Percentiles rank a stretch among this genome's conserved stretches.
These are phyloP conservation scores for Tinamus guttatus DNA, from an alignment of 2,113 vertebrate species.

Conservation along the genomic window DNA sequence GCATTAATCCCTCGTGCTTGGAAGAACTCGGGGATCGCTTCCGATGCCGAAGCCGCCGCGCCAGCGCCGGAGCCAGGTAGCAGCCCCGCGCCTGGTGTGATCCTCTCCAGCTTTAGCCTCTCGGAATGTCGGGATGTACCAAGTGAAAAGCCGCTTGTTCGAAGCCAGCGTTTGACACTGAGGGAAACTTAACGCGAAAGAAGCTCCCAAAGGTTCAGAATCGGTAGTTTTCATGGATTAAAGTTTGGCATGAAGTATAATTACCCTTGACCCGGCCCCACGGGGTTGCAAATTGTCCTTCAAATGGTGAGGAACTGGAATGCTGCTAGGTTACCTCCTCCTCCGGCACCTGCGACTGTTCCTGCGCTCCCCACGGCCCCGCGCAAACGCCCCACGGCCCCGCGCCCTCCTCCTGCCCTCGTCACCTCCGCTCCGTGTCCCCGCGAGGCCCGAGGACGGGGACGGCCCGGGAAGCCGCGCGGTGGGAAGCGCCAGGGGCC, in stretches of 20 bases:
- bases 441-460: too few species aligned
- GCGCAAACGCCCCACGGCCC: not conserved
- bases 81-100: not conserved
- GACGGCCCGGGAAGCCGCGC: not conserved
- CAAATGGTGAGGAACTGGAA: slow-evolving; percentile 54
- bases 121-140: slow-evolving; percentile 40
- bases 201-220: slow-evolving; percentile 61
- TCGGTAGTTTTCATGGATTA: slow-evolving; percentile 39
- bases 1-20: not conserved
- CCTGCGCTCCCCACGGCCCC: not conserved
- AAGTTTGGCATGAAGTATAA: slow-evolving; percentile 51
- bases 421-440: not conserved
- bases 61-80: not conserved
- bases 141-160: slow-evolving; percentile 40
- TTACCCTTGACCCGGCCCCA: not conserved
- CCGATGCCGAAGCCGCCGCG: not conserved
- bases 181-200: slow-evolving; percentile 43
- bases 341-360: slow-evolving; percentile 15
- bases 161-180: slow-evolving; percentile 57
- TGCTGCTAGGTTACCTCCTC: slow-evolving; percentile 55
- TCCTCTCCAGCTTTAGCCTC: slow-evolving; percentile 3
- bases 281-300: not conserved
- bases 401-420: not conserved
- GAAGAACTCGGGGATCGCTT: slow-evolving; percentile 40
- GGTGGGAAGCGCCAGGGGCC: not conserved